Evolutionary conservation across 2,797 vertebrate genomes (phyloP).

Genomic region (Prionace glauca): DNA sequence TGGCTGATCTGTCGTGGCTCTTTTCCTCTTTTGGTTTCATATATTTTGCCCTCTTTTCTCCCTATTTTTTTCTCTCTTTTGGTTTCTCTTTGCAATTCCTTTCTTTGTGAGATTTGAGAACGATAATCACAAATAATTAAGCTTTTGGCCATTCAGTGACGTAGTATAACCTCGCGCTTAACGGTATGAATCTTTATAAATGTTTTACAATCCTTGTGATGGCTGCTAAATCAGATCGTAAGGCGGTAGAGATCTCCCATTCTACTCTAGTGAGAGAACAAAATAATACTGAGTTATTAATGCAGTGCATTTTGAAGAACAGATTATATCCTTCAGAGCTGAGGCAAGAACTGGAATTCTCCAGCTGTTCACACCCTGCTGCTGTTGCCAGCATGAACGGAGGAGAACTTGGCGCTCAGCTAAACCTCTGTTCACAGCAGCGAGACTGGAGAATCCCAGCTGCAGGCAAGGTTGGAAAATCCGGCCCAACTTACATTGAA

Average conservation of each 20-base stretch:
- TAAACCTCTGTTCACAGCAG: no score
- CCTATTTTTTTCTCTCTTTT: background rate
- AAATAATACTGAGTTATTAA: background rate
- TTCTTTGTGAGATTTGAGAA: background rate
- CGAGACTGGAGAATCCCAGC: no score
- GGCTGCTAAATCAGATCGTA: background rate
- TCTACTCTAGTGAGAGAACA: background rate
- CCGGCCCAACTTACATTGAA: background rate
- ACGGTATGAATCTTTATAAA: background rate
- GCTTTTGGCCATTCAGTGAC: background rate
- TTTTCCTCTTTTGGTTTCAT: background rate
- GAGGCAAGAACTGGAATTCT: no score
- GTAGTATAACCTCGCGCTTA: background rate
- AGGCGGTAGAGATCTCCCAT: background rate
- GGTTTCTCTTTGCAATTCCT: background rate
- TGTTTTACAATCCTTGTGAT: background rate
- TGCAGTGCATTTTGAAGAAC: background rate
- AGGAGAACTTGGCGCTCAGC: no score
- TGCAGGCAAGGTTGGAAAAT: no score
- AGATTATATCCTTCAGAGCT: background rate
- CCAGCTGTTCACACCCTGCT: no score
- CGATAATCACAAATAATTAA: background rate
- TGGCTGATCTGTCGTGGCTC: no score
- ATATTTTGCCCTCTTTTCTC: background rate
- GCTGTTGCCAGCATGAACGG: no score